Evolutionary conservation across 1,140 invertebrate species (phyloP).

Genomic region (Hylaeus volcanicus): DNA sequence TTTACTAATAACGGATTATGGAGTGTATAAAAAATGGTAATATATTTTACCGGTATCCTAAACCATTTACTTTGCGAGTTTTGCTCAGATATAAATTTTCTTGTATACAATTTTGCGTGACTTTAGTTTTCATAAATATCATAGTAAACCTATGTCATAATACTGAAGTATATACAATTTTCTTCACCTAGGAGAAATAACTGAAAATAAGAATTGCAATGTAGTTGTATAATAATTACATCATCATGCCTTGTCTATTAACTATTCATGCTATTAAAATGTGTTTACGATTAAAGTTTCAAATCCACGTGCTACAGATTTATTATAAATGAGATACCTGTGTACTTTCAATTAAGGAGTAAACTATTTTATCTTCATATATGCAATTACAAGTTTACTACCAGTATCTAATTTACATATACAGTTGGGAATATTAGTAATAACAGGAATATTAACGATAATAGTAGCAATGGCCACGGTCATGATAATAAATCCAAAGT

Average conservation of each 20-base stretch:
- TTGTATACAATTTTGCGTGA: conserved; percentile 11
- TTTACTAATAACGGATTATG: conserved; percentile 59
- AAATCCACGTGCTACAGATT: conserved; percentile 17
- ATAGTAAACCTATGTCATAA: background rate
- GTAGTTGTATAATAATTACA: conserved; percentile 35
- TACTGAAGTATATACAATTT: conserved; percentile 16
- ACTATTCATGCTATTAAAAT: conserved; percentile 28
- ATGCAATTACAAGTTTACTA: conserved; percentile 23
- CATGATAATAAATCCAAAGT: conserved; percentile 46
- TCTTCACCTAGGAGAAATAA: background rate
- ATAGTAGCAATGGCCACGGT: conserved; percentile 18
- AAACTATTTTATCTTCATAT: conserved; percentile 31
- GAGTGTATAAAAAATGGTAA: conserved; percentile 51
- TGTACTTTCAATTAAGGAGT: conserved; percentile 52
- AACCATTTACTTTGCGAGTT: conserved; percentile 45
- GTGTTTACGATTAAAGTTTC: conserved; percentile 31
- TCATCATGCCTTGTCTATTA: conserved; percentile 38
- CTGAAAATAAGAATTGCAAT: conserved; percentile 3
- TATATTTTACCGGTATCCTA: conserved; percentile 42
- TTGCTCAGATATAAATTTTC: conserved; percentile 13
- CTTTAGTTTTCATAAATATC: background rate
- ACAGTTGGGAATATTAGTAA: conserved; percentile 6
- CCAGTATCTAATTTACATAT: conserved; percentile 34
- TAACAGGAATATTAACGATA: conserved; percentile 10
- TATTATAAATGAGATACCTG: conserved; percentile 23